Conservation (phyloP, 92 coral and sea anemone species). For the Nematostella vectensis region DNA sequence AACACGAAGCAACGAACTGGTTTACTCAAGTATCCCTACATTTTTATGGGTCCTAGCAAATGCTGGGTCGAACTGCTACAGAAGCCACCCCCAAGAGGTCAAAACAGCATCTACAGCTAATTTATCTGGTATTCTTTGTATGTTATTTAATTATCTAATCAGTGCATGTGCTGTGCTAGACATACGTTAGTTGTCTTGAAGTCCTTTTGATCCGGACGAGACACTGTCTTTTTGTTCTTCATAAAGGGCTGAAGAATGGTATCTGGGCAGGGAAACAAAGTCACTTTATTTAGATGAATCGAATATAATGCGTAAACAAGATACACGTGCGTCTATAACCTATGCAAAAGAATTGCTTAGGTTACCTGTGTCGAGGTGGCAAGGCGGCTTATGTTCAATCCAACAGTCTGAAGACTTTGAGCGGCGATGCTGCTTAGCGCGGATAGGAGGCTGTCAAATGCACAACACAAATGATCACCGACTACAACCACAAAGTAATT, state of each 20-base stretch:
- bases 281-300: neutral
- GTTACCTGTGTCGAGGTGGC: slow-evolving; percentile 82
- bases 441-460: slow-evolving; percentile 65
- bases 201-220: slow-evolving; percentile 72
- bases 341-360: neutral
- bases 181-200: slow-evolving; percentile 64
- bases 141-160: no score
- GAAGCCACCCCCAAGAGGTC: no score
- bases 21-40: no score
- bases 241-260: slow-evolving; percentile 83
- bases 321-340: no score
- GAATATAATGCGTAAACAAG: no score
- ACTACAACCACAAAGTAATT: no score
- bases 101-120: no score
- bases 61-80: no score
- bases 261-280: slow-evolving; percentile 25
- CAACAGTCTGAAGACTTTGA: slow-evolving; percentile 89
- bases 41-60: no score
- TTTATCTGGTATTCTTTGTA: no score
- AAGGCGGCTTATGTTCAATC: slow-evolving; percentile 91
- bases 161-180: neutral
- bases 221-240: slow-evolving; percentile 87
- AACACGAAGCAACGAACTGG: slow-evolving; percentile 7
- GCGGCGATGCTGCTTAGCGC: slow-evolving; percentile 71
- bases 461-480: neutral